Conservation (phyloP, 2,797 vertebrate genomes). For the Salarias fasciatus region DNA sequence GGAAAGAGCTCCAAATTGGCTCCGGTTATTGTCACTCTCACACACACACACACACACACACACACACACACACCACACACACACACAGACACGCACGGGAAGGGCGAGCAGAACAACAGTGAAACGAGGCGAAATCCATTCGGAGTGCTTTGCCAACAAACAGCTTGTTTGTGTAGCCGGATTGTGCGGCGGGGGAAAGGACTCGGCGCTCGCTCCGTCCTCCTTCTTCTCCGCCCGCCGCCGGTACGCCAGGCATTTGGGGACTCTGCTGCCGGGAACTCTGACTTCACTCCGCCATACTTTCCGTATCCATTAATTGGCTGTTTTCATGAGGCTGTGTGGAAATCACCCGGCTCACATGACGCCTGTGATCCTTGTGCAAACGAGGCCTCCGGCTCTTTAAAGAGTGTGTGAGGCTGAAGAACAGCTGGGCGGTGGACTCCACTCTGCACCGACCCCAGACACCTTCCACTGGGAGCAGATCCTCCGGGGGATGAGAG, state of each 20-base stretch:
- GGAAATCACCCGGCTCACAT: no score
- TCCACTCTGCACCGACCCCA: no score
- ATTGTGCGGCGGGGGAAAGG: slow-evolving; percentile 9
- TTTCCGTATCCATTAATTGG: slow-evolving; percentile 16
- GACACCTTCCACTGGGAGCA: no score
- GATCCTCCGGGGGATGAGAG: no score
- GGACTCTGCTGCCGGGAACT: slow-evolving; percentile 12
- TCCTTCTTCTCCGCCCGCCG: neutral
- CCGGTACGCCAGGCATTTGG: no score
- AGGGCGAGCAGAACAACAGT: slow-evolving; percentile 5
- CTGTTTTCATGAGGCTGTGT: slow-evolving; percentile 3
- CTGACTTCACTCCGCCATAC: slow-evolving; percentile 5
- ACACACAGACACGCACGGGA: no score
- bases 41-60: slow-evolving; percentile 23
- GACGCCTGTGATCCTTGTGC: no score
- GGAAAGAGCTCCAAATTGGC: slow-evolving; percentile 41
- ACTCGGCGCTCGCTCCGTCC: neutral
- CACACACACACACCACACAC: slow-evolving; percentile 11
- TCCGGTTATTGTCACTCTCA: slow-evolving; percentile 31
- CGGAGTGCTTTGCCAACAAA: slow-evolving; percentile 39
- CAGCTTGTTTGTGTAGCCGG: slow-evolving; percentile 15
- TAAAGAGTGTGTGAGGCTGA: no score
- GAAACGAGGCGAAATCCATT: slow-evolving; percentile 34
- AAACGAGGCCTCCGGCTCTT: no score
- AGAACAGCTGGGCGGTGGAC: no score